A percentile compares a stretch with the other conserved stretches of the same genome.
Evolutionary conservation across 2,888 invertebrate species (phyloP).

Genomic region (Aromia moschata): DNA sequence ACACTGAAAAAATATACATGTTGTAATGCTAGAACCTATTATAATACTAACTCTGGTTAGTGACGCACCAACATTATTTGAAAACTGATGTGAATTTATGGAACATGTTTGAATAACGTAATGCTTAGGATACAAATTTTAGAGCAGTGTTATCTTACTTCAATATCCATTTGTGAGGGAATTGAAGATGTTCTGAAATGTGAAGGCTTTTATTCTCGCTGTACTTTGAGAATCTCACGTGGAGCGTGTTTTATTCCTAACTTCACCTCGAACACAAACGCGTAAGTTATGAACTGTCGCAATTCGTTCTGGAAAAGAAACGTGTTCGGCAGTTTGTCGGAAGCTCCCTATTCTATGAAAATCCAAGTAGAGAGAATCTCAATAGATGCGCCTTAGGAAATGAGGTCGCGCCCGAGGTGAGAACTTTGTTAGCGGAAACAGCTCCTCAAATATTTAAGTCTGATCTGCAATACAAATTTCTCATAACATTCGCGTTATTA

Average conservation of each 20-base stretch:
- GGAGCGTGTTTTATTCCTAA: constrained; percentile 3
- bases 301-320: constrained; percentile 5
- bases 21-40: too few relatives aligned
- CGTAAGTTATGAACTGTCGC: constrained; percentile 6
- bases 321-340: constrained; percentile 10
- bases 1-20: too few relatives aligned
- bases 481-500: too few relatives aligned
- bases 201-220: too few relatives aligned
- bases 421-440: constrained; percentile 17
- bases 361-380: constrained; percentile 15
- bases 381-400: constrained; percentile 20
- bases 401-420: constrained; percentile 19
- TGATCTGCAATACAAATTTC: constrained; percentile 11
- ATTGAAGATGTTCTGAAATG: too few relatives aligned
- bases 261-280: not conserved
- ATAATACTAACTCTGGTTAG: too few relatives aligned
- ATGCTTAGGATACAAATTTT: too few relatives aligned
- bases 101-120: too few relatives aligned
- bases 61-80: too few relatives aligned
- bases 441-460: constrained; percentile 16
- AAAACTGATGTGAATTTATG: too few relatives aligned
- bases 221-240: not conserved
- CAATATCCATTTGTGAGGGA: too few relatives aligned
- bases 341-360: constrained; percentile 17
- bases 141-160: too few relatives aligned